Percentiles rank a stretch among this genome's conserved stretches.
Conservation (phyloP, 2,888 invertebrate genomes). For the Xestia xanthographa region DNA sequence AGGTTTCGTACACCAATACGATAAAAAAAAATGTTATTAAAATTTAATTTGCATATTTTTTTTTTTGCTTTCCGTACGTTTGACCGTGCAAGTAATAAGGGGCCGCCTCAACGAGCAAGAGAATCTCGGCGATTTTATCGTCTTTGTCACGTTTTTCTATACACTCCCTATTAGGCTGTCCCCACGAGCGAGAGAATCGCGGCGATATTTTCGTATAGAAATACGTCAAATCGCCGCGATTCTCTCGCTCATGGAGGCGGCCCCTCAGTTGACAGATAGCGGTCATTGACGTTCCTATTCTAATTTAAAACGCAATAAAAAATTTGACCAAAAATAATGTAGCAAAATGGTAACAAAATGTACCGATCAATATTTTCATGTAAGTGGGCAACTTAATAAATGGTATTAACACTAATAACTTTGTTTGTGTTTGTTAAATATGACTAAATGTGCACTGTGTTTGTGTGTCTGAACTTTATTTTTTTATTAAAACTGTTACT, state of each 20-base stretch:
- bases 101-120: no score
- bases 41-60: not conserved
- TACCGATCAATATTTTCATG: not conserved
- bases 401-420: not conserved
- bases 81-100: not conserved
- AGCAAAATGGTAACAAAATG: not conserved
- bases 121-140: no score
- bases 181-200: no score
- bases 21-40: not conserved
- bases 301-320: not conserved
- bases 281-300: not conserved
- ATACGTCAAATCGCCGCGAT: no score
- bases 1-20: not conserved
- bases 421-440: slow-evolving; percentile 1
- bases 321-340: not conserved
- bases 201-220: no score
- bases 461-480: not conserved
- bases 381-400: not conserved
- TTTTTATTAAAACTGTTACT: slow-evolving; percentile 5
- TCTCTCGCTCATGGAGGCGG: no score
- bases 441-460: not conserved
- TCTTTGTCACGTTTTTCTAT: no score
- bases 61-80: not conserved
- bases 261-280: not conserved
- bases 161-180: no score